Evolutionary conservation across 2,888 invertebrate species (phyloP), one percentile per base, ranked within the genome.

Genomic region (Agrenia bidenticulata): DNA sequence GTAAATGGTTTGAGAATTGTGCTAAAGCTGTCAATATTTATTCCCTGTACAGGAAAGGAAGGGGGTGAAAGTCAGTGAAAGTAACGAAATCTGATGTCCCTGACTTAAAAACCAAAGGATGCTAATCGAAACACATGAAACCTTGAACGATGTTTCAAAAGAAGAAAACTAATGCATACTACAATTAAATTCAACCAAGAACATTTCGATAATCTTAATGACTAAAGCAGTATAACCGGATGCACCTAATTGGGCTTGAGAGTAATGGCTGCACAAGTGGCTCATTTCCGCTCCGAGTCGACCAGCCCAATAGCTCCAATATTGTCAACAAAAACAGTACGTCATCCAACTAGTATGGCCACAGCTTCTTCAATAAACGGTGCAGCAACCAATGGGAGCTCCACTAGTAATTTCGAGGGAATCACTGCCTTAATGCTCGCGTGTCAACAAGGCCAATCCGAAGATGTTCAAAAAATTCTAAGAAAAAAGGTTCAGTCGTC

Each of bases 381-480:
- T 26, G 41, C 50, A 19, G 55, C 61, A n/a, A 61, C 45, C 50
- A 61, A 61, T n/a, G 57, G 66, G 26, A 56, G 57, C 42, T 39
- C 27, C 32, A 59, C 51, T 32, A 23, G 15, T 39, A 67, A 65
- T 59, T 69, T 61, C 62, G 79, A 78, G 66, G 90, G 92, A 78
- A 90, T 92, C 80, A 89, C 92, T 73, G 86, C 88, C 77, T 86
- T 94, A 78, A 93, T 94, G 92, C 90, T 92, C 82, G 92, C 92
- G 77, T 92, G 92, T 79, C 93, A 93, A 81, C 92, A 92, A 80
- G 90, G 89, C 59, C 87, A 90, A 82, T 88, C 89, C 80, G 85
- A 86, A 73, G 85, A 87, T 75, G 90, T 92, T 73, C 83, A 88
- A 75, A 86, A 86, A 77, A 85, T 89, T 76, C 84, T 93, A 77